These are phyloP conservation scores for Argyrosomus japonicus DNA, from an alignment of 2,113 vertebrate genomes.

Conservation along the genomic window DNA sequence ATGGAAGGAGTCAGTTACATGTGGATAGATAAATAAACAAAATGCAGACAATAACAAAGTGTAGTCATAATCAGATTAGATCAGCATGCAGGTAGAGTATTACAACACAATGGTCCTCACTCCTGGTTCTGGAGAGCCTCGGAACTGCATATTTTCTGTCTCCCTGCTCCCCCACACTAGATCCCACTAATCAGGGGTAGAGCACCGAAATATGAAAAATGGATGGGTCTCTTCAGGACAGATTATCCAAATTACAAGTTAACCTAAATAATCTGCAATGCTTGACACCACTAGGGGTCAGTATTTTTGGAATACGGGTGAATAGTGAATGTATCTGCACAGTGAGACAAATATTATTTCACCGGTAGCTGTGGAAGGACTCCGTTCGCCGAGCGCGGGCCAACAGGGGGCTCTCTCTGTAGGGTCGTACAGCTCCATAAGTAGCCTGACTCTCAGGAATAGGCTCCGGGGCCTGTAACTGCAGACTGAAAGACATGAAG, in stretches of 20 bases:
- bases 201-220: background rate
- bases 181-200: background rate
- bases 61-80: constrained; percentile 4
- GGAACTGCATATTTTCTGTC: background rate
- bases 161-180: background rate
- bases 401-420: constrained; percentile 95
- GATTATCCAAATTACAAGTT: background rate
- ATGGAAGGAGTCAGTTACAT: constrained; percentile 13
- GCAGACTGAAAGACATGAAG: constrained; percentile 85
- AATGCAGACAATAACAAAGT: constrained; percentile 3
- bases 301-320: background rate
- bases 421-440: constrained; percentile 91
- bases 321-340: background rate
- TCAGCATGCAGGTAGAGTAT: background rate
- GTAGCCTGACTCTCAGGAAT: constrained; percentile 89
- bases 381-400: constrained; percentile 94
- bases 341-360: background rate
- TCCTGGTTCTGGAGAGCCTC: background rate
- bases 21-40: background rate
- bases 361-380: constrained; percentile 93
- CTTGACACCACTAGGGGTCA: background rate
- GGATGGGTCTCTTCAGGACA: background rate
- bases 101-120: background rate
- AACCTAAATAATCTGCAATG: background rate
- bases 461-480: constrained; percentile 89